Percentiles rank a stretch among this genome's conserved stretches.
Evolutionary conservation across 2,797 vertebrate genomes (phyloP).

Genomic region (Thamnophis elegans): DNA sequence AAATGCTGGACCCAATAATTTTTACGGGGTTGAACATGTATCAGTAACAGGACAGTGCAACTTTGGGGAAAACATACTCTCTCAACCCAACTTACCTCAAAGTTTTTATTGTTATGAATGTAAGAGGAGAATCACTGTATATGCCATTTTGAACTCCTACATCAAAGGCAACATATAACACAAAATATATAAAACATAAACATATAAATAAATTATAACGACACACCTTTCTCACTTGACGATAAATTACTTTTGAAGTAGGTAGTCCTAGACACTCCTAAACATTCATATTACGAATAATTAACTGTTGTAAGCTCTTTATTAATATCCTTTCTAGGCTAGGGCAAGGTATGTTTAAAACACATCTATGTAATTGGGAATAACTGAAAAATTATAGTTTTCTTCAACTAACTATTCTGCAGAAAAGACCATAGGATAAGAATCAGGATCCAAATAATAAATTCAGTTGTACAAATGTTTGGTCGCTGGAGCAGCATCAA

Average conservation of each 20-base stretch:
- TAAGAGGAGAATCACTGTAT: background rate
- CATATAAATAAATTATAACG: background rate
- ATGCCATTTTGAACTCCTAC: background rate
- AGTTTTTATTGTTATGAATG: background rate
- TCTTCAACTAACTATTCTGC: background rate
- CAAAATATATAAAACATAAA: background rate
- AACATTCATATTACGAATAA: background rate
- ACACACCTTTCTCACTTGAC: background rate
- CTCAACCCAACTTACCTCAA: background rate
- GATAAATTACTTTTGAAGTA: background rate
- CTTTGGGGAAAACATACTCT: background rate
- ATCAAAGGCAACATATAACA: background rate
- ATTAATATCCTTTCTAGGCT: background rate
- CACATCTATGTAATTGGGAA: background rate
- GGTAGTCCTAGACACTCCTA: background rate
- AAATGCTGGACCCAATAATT: background rate
- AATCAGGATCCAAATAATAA: background rate
- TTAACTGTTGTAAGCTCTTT: background rate
- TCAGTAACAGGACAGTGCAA: background rate
- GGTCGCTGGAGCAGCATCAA: background rate
- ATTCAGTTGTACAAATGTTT: background rate
- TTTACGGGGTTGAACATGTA: background rate
- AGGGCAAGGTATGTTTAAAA: background rate
- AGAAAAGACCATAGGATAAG: background rate
- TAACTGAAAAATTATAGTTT: background rate